Percentiles rank a stretch among this genome's conserved stretches.
phyloP scores from a whole-genome alignment of 2,888 invertebrate genomes.

The Torymus tubicola region DNA sequence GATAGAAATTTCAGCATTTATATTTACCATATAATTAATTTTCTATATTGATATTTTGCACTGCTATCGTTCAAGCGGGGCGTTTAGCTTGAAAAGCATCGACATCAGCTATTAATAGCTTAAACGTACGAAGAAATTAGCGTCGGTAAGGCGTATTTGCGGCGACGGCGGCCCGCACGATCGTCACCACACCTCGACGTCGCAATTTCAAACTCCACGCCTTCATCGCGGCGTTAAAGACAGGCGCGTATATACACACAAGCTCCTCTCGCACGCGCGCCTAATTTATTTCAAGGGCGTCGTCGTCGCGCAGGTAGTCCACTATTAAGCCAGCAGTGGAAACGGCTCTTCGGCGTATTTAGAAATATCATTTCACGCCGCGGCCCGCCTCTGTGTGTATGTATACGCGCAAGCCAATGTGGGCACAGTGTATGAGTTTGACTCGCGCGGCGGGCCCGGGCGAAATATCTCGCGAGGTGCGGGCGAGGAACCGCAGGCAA shows the following conservation, averaged over 20 bases:
- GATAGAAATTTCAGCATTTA: too few relatives aligned
- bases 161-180: too few relatives aligned
- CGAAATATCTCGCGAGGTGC: too few relatives aligned
- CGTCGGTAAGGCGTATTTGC: background rate
- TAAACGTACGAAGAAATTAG: conserved; percentile 12
- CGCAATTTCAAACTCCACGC: too few relatives aligned
- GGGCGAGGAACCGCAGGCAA: too few relatives aligned
- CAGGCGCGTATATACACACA: background rate
- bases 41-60: background rate
- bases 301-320: conserved; percentile 18
- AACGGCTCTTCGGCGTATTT: conserved; percentile 1
- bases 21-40: too few relatives aligned
- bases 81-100: too few relatives aligned
- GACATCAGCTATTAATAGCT: too few relatives aligned
- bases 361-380: conserved; percentile 30
- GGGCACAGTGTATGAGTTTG: too few relatives aligned
- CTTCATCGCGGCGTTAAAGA: background rate
- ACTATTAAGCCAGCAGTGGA: background rate
- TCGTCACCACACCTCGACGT: conserved; percentile 17
- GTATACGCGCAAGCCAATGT: conserved; percentile 22
- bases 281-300: conserved; percentile 48
- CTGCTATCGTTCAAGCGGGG: conserved; percentile 12
- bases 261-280: background rate
- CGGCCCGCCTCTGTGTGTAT: background rate
- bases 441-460: too few relatives aligned